Conservation (phyloP, 2,888 invertebrate species). For the Portevinia maculata region DNA sequence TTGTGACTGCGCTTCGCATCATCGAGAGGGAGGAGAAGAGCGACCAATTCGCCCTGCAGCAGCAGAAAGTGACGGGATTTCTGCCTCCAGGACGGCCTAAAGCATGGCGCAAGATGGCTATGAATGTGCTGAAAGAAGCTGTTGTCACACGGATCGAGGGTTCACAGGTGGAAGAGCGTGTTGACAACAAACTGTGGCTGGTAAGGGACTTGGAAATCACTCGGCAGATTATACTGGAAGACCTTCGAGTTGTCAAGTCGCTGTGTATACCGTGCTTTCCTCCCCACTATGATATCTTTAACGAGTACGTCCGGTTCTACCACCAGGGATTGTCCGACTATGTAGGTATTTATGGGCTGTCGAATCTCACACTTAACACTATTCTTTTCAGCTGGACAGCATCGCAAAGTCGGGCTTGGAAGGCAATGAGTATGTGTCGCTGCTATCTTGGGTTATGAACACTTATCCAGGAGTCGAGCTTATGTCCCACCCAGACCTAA, state of each 20-base stretch:
- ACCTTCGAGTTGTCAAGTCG: constrained; percentile 94
- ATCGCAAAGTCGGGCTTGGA: constrained; percentile 94
- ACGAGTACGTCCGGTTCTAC: constrained; percentile 96
- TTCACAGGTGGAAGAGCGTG: constrained; percentile 95
- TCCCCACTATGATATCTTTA: constrained; percentile 95
- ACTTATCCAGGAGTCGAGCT: constrained; percentile 94
- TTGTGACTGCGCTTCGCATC: constrained; percentile 97
- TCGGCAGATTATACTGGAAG: constrained; percentile 93
- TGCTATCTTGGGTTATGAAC: constrained; percentile 96
- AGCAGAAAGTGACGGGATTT: constrained; percentile 88
- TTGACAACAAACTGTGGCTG: constrained; percentile 97
- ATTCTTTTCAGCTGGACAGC: constrained; percentile 88
- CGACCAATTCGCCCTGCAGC: constrained; percentile 92
- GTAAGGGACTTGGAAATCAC: constrained; percentile 96
- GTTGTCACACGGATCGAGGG: constrained; percentile 95
- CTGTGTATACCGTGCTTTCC: constrained; percentile 97
- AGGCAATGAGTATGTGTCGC: constrained; percentile 97
- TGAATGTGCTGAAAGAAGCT: constrained; percentile 90
- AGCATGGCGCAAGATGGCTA: constrained; percentile 93
- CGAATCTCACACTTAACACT: neutral
- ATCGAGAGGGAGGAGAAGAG: constrained; percentile 98
- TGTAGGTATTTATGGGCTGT: constrained; percentile 83
- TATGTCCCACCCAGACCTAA: constrained; percentile 93
- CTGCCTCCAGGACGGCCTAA: constrained; percentile 97
- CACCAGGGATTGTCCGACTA: constrained; percentile 93